These are phyloP conservation scores for Nannobrachium achirus DNA, from an alignment of 2,113 vertebrate genomes.

Conservation along the genomic window DNA sequence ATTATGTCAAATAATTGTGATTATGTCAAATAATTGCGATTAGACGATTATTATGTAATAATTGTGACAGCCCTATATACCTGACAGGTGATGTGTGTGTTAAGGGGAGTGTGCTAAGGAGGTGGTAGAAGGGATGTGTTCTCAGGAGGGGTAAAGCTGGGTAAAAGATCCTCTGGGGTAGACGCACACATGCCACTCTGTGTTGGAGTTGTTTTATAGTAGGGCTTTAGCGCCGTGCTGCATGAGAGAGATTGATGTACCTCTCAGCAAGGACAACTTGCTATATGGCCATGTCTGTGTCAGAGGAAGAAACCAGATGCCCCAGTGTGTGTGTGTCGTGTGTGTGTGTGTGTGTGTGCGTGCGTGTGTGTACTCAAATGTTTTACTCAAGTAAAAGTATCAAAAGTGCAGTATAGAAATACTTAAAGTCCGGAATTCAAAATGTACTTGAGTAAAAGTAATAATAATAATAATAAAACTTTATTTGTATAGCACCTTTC, in stretches of 20 bases:
- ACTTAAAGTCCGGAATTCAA: too few species aligned
- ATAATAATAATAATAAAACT: too few species aligned
- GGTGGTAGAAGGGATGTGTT: conserved; percentile 44
- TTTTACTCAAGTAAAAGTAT: too few species aligned
- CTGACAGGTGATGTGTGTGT: conserved; percentile 57
- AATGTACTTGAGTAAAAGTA: too few species aligned
- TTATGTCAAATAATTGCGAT: too few species aligned
- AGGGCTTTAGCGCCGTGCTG: conserved; percentile 62
- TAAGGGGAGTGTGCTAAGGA: conserved; percentile 45
- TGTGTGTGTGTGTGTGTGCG: conserved; percentile 27
- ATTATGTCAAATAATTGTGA: too few species aligned
- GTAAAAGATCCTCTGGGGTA: conserved; percentile 72
- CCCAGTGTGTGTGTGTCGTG: conserved; percentile 24
- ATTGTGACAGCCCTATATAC: too few species aligned
- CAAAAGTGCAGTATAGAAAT: too few species aligned
- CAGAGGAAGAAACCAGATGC: conserved; percentile 42
- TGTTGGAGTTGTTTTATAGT: conserved; percentile 74
- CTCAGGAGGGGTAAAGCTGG: conserved; percentile 59
- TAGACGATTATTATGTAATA: too few species aligned
- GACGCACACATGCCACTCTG: conserved; percentile 62
- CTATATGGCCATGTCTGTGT: conserved; percentile 41
- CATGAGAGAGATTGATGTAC: conserved; percentile 76
- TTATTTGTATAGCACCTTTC: too few species aligned
- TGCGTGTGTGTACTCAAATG: too few species aligned
- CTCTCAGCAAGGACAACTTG: conserved; percentile 66